A percentile compares a stretch with the other conserved stretches of the same genome.
phyloP scores from a whole-genome alignment of 1,140 invertebrate genomes.

The Drosophila punjabiensis region DNA sequence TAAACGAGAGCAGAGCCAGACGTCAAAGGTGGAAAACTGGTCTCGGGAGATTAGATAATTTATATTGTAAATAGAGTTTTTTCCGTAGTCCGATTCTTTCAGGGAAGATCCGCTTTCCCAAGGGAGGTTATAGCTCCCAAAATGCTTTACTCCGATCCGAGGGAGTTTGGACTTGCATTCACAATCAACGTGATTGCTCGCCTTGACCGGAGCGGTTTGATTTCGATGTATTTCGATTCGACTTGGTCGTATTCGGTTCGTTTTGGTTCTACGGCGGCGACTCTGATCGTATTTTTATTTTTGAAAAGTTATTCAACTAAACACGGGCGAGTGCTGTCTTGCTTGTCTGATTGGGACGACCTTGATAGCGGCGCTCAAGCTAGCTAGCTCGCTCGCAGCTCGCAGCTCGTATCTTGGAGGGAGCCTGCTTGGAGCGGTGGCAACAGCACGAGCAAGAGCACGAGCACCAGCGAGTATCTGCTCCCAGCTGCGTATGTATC shows the following conservation, averaged over 20 bases:
- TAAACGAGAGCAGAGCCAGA: neutral
- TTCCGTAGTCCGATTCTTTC: neutral
- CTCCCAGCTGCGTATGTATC: constrained; percentile 15
- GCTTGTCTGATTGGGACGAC: constrained; percentile 39
- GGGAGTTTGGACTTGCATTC: constrained; percentile 4
- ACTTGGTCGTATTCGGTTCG: neutral
- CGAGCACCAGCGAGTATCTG: constrained; percentile 19
- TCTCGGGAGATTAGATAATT: constrained; percentile 3
- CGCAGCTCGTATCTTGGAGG: neutral
- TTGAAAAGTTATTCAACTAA: constrained; percentile 62
- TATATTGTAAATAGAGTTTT: neutral
- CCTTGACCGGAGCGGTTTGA: constrained; percentile 17
- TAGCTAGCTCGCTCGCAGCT: neutral
- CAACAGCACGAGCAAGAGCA: constrained; percentile 5
- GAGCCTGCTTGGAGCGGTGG: constrained; percentile 14
- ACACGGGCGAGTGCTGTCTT: constrained; percentile 18
- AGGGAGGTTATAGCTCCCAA: neutral
- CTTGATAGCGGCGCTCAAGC: constrained; percentile 35
- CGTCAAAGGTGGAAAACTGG: constrained; percentile 6
- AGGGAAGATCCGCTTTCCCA: neutral
- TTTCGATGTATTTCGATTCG: constrained; percentile 2
- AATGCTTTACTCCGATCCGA: neutral
- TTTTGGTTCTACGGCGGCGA: constrained; percentile 31
- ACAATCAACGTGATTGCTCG: constrained; percentile 6
- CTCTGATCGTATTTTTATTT: constrained; percentile 37